These are phyloP conservation scores for Prochilodus magdalenae DNA, from an alignment of 2,113 vertebrate genomes.

Conservation along the genomic window DNA sequence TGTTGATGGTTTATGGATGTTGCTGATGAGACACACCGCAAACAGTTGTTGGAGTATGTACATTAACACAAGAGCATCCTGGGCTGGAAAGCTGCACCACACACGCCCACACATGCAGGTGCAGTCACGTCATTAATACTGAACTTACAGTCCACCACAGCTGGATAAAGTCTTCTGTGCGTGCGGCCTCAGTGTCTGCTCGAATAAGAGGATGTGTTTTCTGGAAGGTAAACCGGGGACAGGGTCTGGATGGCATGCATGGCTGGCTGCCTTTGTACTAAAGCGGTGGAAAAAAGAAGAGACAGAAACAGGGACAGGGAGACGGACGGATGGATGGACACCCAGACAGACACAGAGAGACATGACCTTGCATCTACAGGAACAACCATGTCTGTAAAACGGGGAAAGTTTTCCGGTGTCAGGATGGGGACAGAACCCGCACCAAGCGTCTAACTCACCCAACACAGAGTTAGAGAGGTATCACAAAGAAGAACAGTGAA, in stretches of 20 bases:
- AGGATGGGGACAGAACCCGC: neutral
- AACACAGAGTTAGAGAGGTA: neutral
- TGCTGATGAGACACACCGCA: too few relatives aligned
- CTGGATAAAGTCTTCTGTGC: neutral
- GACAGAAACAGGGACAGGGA: neutral
- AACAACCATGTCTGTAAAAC: neutral
- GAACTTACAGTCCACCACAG: constrained; percentile 27
- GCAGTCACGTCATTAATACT: constrained; percentile 28
- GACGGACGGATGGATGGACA: neutral
- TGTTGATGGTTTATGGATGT: too few relatives aligned
- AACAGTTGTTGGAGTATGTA: neutral
- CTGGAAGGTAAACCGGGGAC: neutral
- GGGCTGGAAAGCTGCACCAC: too few relatives aligned
- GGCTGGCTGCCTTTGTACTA: neutral
- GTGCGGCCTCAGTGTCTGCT: constrained; percentile 15
- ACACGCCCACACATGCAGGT: neutral
- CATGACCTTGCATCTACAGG: neutral
- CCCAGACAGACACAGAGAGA: neutral
- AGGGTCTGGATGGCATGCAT: neutral
- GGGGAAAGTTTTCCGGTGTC: neutral
- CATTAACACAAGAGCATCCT: neutral
- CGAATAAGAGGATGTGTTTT: neutral
- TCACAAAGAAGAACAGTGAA: neutral
- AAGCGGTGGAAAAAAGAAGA: neutral
- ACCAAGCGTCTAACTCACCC: neutral